A percentile compares a stretch with the other conserved stretches of the same genome.
Evolutionary conservation across 1,140 invertebrate species (phyloP).

Genomic region (Aphelenchoides avenae): DNA sequence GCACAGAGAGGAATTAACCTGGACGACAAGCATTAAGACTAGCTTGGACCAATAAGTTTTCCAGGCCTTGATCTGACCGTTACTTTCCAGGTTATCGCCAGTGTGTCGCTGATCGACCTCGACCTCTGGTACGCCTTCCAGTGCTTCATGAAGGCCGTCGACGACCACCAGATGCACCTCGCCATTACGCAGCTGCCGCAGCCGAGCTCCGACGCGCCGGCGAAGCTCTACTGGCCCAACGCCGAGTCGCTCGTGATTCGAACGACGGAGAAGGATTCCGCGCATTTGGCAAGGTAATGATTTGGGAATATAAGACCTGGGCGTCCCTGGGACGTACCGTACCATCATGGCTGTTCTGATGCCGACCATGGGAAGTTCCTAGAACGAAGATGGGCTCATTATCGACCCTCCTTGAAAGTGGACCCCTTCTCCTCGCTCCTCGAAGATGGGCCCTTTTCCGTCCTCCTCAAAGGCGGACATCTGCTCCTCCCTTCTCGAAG

Average conservation of each 20-base stretch:
- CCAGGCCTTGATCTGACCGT: no score
- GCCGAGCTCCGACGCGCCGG: background rate
- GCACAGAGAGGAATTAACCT: no score
- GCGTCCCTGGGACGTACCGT: no score
- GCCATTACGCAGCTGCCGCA: constrained; percentile 8
- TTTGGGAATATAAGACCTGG: no score
- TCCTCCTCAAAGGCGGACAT: no score
- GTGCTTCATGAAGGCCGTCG: constrained; percentile 52
- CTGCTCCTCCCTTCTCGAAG: no score
- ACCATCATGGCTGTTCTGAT: no score
- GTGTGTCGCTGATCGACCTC: constrained; percentile 48
- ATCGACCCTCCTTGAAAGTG: no score
- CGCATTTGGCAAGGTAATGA: constrained; percentile 53
- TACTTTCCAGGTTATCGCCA: constrained; percentile 53
- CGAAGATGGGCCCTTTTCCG: no score
- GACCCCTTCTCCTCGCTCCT: no score
- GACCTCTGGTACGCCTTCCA: constrained; percentile 56
- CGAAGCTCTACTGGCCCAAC: constrained; percentile 42
- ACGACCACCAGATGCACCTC: constrained; percentile 47
- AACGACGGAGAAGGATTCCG: constrained; percentile 50
- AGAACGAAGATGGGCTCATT: no score
- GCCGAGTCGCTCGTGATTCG: constrained; percentile 38
- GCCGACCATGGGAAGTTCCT: no score
- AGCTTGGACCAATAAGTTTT: background rate
- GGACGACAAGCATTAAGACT: background rate